Percentiles rank a stretch among this genome's conserved stretches.
These are phyloP conservation scores for Oryzias celebensis DNA, from an alignment of 2,113 vertebrate genomes.

Conservation along the genomic window DNA sequence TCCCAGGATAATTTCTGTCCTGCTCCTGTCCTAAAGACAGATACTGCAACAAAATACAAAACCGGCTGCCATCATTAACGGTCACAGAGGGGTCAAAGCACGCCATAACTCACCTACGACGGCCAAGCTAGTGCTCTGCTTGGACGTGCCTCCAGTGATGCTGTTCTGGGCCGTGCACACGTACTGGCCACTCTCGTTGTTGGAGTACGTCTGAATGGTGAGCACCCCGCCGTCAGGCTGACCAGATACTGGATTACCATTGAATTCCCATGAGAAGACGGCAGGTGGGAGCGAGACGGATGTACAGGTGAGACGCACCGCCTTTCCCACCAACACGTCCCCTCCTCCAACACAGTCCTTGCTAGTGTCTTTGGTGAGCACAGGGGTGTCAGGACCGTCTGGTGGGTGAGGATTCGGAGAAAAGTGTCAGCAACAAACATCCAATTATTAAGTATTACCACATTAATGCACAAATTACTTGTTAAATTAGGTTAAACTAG, in stretches of 20 bases:
- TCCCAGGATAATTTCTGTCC: conserved; percentile 40
- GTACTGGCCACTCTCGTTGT: conserved; percentile 63
- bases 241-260: conserved; percentile 49
- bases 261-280: conserved; percentile 68
- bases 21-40: conserved; percentile 60
- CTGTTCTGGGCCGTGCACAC: conserved; percentile 68
- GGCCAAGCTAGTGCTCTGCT: conserved; percentile 53
- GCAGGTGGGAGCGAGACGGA: conserved; percentile 72
- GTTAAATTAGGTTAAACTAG: background rate
- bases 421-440: conserved; percentile 15
- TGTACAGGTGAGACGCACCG: conserved; percentile 63
- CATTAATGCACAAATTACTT: conserved; percentile 2
- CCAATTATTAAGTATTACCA: background rate
- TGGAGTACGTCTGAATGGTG: conserved; percentile 68
- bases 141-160: conserved; percentile 52
- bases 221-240: conserved; percentile 62
- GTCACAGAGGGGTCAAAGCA: conserved; percentile 30
- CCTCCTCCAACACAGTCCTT: conserved; percentile 69
- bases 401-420: conserved; percentile 21
- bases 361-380: conserved; percentile 49
- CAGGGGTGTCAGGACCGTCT: conserved; percentile 75
- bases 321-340: conserved; percentile 66
- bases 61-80: conserved; percentile 50
- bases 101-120: conserved; percentile 72
- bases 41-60: conserved; percentile 45